Evolutionary conservation across 2,888 invertebrate species (phyloP), one percentile per base, ranked within the genome.

Genomic region (Diaperis boleti): DNA sequence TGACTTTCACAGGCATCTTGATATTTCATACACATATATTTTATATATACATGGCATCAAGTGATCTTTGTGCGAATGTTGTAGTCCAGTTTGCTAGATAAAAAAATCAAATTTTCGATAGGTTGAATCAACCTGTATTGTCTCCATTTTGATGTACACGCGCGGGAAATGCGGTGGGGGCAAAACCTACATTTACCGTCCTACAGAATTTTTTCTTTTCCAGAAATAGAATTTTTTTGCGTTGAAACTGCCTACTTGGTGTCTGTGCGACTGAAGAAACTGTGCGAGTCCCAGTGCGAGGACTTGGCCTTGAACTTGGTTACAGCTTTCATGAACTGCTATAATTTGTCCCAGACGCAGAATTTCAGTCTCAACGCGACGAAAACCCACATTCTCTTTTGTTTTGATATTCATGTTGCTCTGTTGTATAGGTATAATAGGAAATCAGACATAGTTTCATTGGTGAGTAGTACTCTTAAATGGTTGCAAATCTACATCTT

Each of bases 231-330:
- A 69, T 86, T 85, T 74, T 86, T 87, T 68, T 83, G 83, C 72
- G 80, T 82, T 66, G 87, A 88, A 79, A 84, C 84, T 59, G 85
- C 85, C 47, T 84, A 85, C 75, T 78, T 87, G 71, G 81, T 87
- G 66, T 83, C 84, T 45, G 84, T 86, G 76, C 82, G 88, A 69
- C 79, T 88, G 69, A 86, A 85, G 73, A 85, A 85, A 76, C 79
- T 88, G 65, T 85, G 86, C 75, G 86, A 87, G 78, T 85, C 85
- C 66, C 84, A 85, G 70, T 87, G 87, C 79, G 86, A 87, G 80
- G 86, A 87, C 76, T 80, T 87, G 67, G 88, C 88, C 62, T 80
- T 87, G 56, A 85, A 85, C 76, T 82, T 87, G 71, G 85, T 85
- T 35, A 84, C 84, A 39, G 84, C 85, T 56, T 81, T 79, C 49